phyloP scores from a whole-genome alignment of 2,113 vertebrate species.

The Pangasianodon gigas region DNA sequence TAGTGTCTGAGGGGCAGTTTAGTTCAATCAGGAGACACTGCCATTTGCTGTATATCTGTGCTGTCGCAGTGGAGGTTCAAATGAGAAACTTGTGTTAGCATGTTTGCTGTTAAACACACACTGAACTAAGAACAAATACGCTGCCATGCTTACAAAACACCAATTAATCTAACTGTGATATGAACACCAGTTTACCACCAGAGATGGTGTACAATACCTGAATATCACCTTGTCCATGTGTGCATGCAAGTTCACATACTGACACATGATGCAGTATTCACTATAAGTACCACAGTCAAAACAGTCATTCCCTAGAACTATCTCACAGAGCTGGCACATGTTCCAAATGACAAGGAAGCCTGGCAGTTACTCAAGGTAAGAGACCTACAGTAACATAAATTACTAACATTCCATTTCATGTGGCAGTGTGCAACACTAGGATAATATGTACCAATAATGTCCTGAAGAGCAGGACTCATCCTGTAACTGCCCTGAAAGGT shows the following conservation, averaged over 20 bases:
- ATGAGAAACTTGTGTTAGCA: not conserved
- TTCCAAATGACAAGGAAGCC: not conserved
- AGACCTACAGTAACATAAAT: no score
- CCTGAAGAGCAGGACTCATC: not conserved
- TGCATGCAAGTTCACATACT: not conserved
- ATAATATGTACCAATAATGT: not conserved
- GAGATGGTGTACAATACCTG: not conserved
- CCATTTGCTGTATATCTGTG: not conserved
- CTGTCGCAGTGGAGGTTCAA: not conserved
- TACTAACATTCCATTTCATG: not conserved
- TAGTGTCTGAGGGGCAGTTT: not conserved
- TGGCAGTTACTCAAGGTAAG: no score
- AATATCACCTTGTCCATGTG: not conserved
- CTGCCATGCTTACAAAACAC: not conserved
- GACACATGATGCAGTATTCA: not conserved
- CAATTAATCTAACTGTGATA: not conserved
- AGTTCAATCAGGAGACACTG: not conserved
- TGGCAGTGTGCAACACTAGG: not conserved
- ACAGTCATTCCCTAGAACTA: not conserved
- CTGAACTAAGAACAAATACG: not conserved
- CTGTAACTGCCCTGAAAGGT: not conserved
- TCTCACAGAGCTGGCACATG: not conserved
- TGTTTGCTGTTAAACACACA: not conserved
- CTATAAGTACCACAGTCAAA: not conserved
- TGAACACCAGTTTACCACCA: not conserved